phyloP scores from a whole-genome alignment of 2,888 invertebrate species.

The Chrysotoxum bicinctum region DNA sequence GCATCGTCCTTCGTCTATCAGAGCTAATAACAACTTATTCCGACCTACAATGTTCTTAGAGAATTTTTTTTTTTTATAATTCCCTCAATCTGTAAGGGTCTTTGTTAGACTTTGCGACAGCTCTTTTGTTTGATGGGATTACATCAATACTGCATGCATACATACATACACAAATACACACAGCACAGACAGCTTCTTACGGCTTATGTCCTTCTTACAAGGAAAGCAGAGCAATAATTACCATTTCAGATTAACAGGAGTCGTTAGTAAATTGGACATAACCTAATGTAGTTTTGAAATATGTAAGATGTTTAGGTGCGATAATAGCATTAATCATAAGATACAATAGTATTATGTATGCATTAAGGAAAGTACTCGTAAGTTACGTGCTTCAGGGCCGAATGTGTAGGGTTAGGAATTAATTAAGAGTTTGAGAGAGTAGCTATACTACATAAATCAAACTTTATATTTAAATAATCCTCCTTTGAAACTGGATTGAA shows the following conservation, averaged over 20 bases:
- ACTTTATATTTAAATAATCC: slow-evolving; percentile 2
- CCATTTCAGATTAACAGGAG: slow-evolving; percentile 11
- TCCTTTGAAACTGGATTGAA: background rate
- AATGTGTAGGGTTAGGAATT: background rate
- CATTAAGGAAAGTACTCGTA: background rate
- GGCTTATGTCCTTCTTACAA: slow-evolving; percentile 8
- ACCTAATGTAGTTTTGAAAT: slow-evolving; percentile 8
- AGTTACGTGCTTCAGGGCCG: background rate
- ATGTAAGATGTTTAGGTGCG: slow-evolving; percentile 23
- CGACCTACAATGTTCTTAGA: background rate
- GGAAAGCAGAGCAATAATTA: slow-evolving; percentile 10
- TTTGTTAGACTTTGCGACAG: background rate
- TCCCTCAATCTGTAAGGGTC: background rate
- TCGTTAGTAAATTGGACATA: slow-evolving; percentile 21
- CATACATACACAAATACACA: background rate
- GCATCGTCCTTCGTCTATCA: background rate
- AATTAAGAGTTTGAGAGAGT: background rate
- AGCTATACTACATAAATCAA: slow-evolving; percentile 10
- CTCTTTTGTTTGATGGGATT: slow-evolving; percentile 14
- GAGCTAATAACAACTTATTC: background rate
- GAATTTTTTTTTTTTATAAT: background rate
- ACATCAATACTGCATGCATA: background rate
- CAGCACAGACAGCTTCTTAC: background rate
- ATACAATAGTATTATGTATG: background rate
- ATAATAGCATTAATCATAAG: slow-evolving; percentile 27